Conservation (phyloP, 2,888 invertebrate species). For the Buathra laborator region DNA sequence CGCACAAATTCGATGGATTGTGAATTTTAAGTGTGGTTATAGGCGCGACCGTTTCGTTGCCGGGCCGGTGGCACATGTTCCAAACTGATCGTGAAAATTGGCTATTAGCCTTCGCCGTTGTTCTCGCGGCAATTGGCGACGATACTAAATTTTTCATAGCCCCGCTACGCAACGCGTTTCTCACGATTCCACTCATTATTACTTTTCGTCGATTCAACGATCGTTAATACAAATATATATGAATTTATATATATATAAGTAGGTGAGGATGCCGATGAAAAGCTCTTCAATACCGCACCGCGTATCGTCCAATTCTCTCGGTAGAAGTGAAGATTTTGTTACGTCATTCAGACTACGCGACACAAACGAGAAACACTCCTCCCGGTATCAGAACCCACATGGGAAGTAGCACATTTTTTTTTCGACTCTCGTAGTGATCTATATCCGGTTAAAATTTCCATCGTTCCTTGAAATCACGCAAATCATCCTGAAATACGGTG, state of each 20-base stretch:
- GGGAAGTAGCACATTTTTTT: not conserved
- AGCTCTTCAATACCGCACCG: not conserved
- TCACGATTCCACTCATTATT: constrained; percentile 90
- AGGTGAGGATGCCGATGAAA: not conserved
- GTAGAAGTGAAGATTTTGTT: not conserved
- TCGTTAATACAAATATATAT: not conserved
- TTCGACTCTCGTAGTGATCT: not conserved
- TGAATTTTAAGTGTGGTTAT: constrained; percentile 82
- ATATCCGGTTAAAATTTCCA: constrained; percentile 18
- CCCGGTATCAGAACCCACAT: not conserved
- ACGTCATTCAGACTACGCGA: constrained; percentile 9
- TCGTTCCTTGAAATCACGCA: constrained; percentile 27
- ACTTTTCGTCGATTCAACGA: not conserved
- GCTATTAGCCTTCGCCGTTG: constrained; percentile 85
- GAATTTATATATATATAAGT: not conserved
- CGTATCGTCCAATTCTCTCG: not conserved
- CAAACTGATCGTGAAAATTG: constrained; percentile 90
- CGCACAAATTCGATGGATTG: constrained; percentile 85
- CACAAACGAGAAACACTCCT: not conserved
- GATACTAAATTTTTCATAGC: constrained; percentile 83
- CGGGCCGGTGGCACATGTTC: constrained; percentile 88
- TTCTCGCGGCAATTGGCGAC: constrained; percentile 84
- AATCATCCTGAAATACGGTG: constrained; percentile 21
- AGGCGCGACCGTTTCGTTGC: constrained; percentile 75
- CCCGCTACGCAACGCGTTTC: constrained; percentile 87